These are phyloP conservation scores for Netelia inedita DNA, from an alignment of 2,888 invertebrate species.

Conservation along the genomic window DNA sequence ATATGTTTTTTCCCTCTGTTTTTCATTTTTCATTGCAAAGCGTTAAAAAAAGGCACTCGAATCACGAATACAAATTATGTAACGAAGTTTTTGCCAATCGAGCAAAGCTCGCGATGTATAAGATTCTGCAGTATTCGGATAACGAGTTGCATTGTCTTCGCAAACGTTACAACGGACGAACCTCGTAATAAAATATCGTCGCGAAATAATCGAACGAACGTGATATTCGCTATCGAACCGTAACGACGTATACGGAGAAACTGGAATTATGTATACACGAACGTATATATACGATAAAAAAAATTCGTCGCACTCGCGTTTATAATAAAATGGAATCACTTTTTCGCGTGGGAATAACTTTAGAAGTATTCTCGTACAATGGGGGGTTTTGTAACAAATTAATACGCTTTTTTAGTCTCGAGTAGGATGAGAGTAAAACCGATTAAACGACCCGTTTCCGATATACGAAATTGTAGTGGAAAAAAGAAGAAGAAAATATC, in stretches of 20 bases:
- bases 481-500: not conserved
- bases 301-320: not conserved
- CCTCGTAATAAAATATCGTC: not conserved
- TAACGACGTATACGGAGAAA: not conserved
- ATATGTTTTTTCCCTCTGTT: not conserved
- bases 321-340: not conserved
- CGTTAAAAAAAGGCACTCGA: not conserved
- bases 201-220: not conserved
- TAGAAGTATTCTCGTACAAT: too few species aligned
- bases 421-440: too few species aligned
- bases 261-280: too few species aligned
- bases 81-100: not conserved
- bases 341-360: not conserved
- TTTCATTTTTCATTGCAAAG: slow-evolving; percentile 21
- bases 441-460: too few species aligned
- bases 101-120: slow-evolving; percentile 2
- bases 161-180: not conserved
- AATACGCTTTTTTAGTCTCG: too few species aligned
- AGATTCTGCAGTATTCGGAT: not conserved
- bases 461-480: not conserved
- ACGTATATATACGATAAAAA: too few species aligned
- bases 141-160: not conserved
- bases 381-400: too few species aligned
- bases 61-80: not conserved
- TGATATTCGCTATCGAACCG: not conserved